phyloP scores from a whole-genome alignment of 2,113 vertebrate species.

The Coptodon bakossiorum region DNA sequence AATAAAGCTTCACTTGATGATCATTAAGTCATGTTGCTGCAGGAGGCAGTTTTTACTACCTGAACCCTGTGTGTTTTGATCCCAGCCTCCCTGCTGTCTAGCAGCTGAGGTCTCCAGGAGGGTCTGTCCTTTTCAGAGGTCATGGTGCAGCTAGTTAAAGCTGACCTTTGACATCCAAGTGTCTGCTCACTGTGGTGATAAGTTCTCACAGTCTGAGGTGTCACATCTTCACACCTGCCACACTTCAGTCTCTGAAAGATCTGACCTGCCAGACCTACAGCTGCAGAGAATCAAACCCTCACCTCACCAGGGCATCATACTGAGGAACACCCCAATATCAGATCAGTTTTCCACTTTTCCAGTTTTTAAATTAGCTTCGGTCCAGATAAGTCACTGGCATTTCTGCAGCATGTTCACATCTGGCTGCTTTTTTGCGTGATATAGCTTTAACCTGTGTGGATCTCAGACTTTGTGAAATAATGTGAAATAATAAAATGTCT shows the following conservation, averaged over 20 bases:
- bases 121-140: not conserved
- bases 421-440: not conserved
- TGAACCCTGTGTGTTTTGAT: not conserved
- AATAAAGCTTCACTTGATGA: not conserved
- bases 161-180: constrained; percentile 8
- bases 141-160: not conserved
- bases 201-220: constrained; percentile 34
- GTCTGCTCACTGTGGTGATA: not conserved
- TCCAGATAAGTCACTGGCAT: not conserved
- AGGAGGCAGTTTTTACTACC: not conserved
- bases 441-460: not conserved
- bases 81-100: not conserved
- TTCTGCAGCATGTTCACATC: not conserved
- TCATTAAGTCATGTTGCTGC: not conserved
- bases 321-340: not conserved
- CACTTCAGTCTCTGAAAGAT: not conserved
- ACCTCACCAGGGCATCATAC: not conserved
- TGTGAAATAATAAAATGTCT: not conserved
- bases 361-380: not conserved
- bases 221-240: constrained; percentile 34
- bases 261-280: not conserved
- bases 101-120: constrained; percentile 5
- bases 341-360: not conserved
- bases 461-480: not conserved
- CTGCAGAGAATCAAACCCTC: not conserved